Conservation (phyloP, 2,113 vertebrate genomes). For the Crocuta crocuta region DNA sequence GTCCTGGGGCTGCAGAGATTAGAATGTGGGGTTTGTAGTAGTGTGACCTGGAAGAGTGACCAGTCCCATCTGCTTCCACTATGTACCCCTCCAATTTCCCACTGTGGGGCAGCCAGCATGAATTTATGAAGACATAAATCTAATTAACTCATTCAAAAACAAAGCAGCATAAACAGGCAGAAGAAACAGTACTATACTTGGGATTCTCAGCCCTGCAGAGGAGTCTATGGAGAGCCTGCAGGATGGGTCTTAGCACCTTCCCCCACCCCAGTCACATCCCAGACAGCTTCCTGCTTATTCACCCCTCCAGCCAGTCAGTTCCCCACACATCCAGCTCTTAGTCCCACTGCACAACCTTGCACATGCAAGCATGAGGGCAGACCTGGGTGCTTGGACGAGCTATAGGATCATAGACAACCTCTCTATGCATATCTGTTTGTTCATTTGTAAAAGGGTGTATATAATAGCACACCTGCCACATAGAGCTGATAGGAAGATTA, state of each 20-base stretch:
- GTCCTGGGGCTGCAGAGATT: neutral
- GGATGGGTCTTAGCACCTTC: too few relatives aligned
- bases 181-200: neutral
- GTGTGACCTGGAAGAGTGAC: neutral
- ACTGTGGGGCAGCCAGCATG: neutral
- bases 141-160: neutral
- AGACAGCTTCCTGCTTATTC: accelerated
- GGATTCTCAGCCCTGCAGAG: neutral
- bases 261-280: neutral
- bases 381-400: too few relatives aligned
- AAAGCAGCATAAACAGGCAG: neutral
- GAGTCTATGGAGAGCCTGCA: accelerated
- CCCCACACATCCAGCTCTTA: accelerated
- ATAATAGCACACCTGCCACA: too few relatives aligned
- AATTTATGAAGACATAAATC: neutral
- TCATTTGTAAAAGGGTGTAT: neutral
- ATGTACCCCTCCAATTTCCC: neutral
- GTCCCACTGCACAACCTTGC: neutral
- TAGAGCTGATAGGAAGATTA: neutral
- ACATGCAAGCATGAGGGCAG: neutral
- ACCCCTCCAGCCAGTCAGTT: neutral
- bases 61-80: accelerated
- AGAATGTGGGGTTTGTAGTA: neutral
- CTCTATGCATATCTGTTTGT: neutral
- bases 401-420: too few relatives aligned